Evolutionary conservation across 1,140 invertebrate species (phyloP).

Genomic region (Ostrea edulis): DNA sequence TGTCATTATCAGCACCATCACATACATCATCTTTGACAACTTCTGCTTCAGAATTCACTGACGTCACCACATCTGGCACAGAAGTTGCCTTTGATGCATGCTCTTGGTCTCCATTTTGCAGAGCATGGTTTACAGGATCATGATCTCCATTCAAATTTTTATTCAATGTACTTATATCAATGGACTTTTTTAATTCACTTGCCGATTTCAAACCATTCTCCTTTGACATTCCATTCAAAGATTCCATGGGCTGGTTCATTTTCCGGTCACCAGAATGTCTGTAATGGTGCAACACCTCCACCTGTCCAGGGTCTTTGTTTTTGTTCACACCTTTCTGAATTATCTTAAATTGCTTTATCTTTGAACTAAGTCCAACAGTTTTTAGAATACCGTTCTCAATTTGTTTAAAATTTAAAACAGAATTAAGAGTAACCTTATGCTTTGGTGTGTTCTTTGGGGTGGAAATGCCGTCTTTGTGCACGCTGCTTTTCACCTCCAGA

Average conservation of each 20-base stretch:
- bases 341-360: slow-evolving; percentile 9
- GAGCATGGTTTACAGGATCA: neutral
- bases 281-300: neutral
- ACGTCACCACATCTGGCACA: slow-evolving; percentile 52
- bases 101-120: slow-evolving; percentile 20
- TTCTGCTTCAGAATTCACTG: slow-evolving; percentile 42
- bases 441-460: neutral
- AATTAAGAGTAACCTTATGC: slow-evolving; percentile 8
- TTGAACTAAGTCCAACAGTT: slow-evolving; percentile 10
- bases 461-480: slow-evolving; percentile 21
- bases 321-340: slow-evolving; percentile 8
- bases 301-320: neutral
- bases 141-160: slow-evolving; percentile 15
- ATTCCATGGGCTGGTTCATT: slow-evolving; percentile 27
- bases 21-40: neutral
- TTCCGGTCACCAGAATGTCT: slow-evolving; percentile 8
- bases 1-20: slow-evolving; percentile 24
- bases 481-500: slow-evolving; percentile 1
- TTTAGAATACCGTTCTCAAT: slow-evolving; percentile 25
- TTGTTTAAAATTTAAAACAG: slow-evolving; percentile 27
- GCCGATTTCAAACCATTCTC: slow-evolving; percentile 31
- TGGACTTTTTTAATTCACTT: slow-evolving; percentile 16
- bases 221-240: slow-evolving; percentile 20
- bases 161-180: neutral
- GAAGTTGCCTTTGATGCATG: neutral